Conservation (phyloP, 1,140 invertebrate species). For the Antheraea mylitta region DNA sequence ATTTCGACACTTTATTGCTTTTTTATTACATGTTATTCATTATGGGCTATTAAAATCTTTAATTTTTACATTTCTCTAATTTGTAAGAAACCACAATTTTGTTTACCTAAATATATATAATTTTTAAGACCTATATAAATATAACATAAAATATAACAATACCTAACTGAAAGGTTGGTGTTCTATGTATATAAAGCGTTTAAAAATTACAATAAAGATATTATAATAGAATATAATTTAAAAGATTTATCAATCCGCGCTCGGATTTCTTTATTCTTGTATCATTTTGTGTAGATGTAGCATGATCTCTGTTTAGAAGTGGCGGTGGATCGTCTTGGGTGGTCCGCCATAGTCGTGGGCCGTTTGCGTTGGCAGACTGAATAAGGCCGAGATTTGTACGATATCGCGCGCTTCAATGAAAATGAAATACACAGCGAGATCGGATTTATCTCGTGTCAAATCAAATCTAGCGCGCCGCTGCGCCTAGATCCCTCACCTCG, state of each 20-base stretch:
- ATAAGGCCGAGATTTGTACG: slow-evolving; percentile 69
- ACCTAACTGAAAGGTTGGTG: too few species aligned
- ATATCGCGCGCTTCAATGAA: slow-evolving; percentile 61
- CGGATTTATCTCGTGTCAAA: slow-evolving; percentile 63
- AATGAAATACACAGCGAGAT: slow-evolving; percentile 67
- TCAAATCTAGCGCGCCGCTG: slow-evolving; percentile 63
- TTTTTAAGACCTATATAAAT: too few species aligned
- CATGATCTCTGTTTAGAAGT: slow-evolving; percentile 51
- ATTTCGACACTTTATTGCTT: too few species aligned
- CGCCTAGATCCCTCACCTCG: slow-evolving; percentile 59
- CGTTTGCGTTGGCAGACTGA: slow-evolving; percentile 46
- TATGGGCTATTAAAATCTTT: too few species aligned
- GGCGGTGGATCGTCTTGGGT: slow-evolving; percentile 60
- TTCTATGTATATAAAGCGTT: not conserved
- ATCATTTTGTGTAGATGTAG: slow-evolving; percentile 47
- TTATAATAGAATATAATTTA: slow-evolving; percentile 18
- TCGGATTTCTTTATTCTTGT: slow-evolving; percentile 38
- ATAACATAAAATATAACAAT: too few species aligned
- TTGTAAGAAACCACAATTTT: too few species aligned
- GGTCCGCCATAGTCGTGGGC: slow-evolving; percentile 48
- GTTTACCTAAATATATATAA: too few species aligned
- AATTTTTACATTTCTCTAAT: too few species aligned
- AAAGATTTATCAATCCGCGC: slow-evolving; percentile 26
- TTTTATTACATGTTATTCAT: too few species aligned
- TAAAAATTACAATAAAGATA: not conserved